Conservation (phyloP, 2,113 vertebrate species). For the Cephalopholis sonnerati region DNA sequence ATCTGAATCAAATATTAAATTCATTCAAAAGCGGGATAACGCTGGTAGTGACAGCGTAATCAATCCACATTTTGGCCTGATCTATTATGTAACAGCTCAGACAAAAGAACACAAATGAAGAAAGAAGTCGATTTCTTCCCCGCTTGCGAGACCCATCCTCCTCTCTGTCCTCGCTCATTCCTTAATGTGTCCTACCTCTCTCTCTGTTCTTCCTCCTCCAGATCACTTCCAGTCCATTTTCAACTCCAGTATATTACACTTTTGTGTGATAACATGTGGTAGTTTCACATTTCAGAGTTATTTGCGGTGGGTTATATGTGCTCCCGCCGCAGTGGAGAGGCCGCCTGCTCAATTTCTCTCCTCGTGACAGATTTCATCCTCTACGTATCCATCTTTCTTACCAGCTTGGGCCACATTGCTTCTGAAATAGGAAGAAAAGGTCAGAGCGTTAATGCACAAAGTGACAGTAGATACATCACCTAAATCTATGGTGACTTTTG, state of each 20-base stretch:
- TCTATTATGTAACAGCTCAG: constrained; percentile 54
- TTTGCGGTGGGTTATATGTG: constrained; percentile 42
- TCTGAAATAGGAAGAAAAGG: constrained; percentile 78
- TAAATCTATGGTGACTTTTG: constrained; percentile 73
- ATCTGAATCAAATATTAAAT: constrained; percentile 74
- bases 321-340: constrained; percentile 23
- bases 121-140: constrained; percentile 41
- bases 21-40: constrained; percentile 64
- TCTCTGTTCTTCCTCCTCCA: background rate
- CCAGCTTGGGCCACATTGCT: constrained; percentile 68
- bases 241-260: constrained; percentile 28
- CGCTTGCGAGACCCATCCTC: constrained; percentile 19
- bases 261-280: constrained; percentile 19
- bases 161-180: constrained; percentile 3
- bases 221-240: constrained; percentile 46
- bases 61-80: constrained; percentile 70
- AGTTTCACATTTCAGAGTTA: constrained; percentile 29
- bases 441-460: constrained; percentile 77
- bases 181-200: constrained; percentile 26
- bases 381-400: constrained; percentile 77
- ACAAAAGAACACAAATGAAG: constrained; percentile 57
- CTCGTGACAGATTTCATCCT: constrained; percentile 65
- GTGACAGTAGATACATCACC: constrained; percentile 79
- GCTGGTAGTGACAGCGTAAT: constrained; percentile 64
- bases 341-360: constrained; percentile 39